These are phyloP conservation scores for Neostethus bicornis DNA, from an alignment of 2,797 vertebrate species.

Conservation along the genomic window DNA sequence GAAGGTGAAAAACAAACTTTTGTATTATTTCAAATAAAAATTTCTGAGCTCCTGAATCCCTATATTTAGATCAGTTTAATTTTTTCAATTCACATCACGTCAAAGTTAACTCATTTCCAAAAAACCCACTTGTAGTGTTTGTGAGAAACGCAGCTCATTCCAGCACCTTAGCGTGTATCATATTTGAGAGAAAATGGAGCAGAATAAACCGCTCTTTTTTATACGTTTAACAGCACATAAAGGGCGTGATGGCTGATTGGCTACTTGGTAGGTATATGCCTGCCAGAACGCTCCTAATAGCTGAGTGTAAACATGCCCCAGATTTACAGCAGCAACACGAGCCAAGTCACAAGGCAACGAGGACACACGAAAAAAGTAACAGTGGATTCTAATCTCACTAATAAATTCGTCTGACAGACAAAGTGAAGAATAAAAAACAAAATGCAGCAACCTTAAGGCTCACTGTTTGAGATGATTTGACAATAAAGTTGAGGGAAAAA, in stretches of 20 bases:
- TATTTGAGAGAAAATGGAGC: conserved; percentile 34
- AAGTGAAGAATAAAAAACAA: conserved; percentile 9
- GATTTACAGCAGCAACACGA: conserved; percentile 64
- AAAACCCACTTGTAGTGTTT: conserved; percentile 35
- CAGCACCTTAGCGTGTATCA: conserved; percentile 37
- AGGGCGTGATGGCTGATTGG: conserved; percentile 54
- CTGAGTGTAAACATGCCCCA: conserved; percentile 69
- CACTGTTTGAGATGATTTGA: conserved; percentile 46
- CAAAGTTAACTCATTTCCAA: conserved; percentile 41
- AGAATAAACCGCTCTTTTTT: conserved; percentile 38
- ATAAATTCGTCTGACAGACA: conserved; percentile 44
- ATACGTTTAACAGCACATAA: conserved; percentile 42
- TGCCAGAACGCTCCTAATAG: conserved; percentile 57
- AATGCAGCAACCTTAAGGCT: conserved; percentile 34
- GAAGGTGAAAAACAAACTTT: no score
- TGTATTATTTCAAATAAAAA: neutral
- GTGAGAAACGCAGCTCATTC: conserved; percentile 38
- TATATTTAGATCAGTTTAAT: conserved; percentile 24
- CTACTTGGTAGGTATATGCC: conserved; percentile 41
- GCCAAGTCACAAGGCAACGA: conserved; percentile 68
- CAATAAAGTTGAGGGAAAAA: conserved; percentile 4
- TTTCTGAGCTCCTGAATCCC: conserved; percentile 2
- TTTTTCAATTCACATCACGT: conserved; percentile 21
- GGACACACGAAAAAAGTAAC: conserved; percentile 60
- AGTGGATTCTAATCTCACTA: conserved; percentile 45